Evolutionary conservation across 2,797 vertebrate genomes (phyloP).

Genomic region (Halcyon badia): DNA sequence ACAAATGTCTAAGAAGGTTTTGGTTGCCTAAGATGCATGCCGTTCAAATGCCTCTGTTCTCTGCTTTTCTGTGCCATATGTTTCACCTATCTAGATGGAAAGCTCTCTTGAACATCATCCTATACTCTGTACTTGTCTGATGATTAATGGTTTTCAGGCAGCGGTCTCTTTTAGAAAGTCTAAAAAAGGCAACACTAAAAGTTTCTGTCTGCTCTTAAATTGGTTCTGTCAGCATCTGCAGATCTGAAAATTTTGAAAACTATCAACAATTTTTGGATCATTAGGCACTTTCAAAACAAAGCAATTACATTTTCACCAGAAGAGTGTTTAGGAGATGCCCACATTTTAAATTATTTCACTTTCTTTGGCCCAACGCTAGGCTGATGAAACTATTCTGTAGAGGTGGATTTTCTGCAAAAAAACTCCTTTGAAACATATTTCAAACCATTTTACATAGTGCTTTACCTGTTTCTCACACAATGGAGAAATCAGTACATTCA

Average conservation of each 20-base stretch:
- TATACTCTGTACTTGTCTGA: background rate
- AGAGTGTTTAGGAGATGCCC: background rate
- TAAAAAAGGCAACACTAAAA: background rate
- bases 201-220: background rate
- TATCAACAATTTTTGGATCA: background rate
- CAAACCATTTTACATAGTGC: background rate
- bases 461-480: background rate
- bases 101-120: background rate
- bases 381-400: background rate
- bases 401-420: background rate
- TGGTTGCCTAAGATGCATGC: background rate
- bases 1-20: background rate
- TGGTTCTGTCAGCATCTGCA: background rate
- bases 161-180: background rate
- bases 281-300: conserved; percentile 21
- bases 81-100: background rate
- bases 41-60: background rate
- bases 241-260: conserved; percentile 1
- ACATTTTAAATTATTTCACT: background rate
- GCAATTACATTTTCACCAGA: background rate
- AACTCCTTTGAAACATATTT: background rate
- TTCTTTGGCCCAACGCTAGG: background rate
- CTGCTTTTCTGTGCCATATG: background rate
- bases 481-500: conserved; percentile 8
- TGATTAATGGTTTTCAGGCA: background rate